Evolutionary conservation across 1,140 invertebrate genomes (phyloP), one percentile per base, ranked within the genome.

Genomic region (Papilio xuthus): DNA sequence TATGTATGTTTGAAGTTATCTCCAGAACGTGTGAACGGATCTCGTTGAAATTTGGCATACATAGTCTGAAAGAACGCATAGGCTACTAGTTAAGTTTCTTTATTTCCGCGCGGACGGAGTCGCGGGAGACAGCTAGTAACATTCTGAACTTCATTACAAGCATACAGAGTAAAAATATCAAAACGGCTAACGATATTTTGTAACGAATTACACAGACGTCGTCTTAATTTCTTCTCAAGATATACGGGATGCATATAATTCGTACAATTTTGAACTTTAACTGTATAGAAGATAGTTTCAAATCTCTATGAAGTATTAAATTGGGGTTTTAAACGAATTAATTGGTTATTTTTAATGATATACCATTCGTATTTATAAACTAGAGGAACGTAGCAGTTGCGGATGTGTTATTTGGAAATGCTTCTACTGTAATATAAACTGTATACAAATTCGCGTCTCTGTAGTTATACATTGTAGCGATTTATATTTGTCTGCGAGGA

Each of bases 321-420:
- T 86, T 88, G 86, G 71, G 84, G 80, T 84, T 89, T 85, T 84
- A 84, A 87, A 84, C 79, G 81, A 89, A 86, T 89, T 86, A 88
- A 89, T 91, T 86, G 84, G 84, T 79, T 86, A 85, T 88, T 88
- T 88, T 91, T 89, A 88, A 86, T 88, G 86, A 85, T 81, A 86
- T 80, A 77, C 77, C 79, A 60, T 77, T 80, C 78, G 63, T 86
- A 88, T 88, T 85, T 86, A 86, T 88, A 88, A 84, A 85, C 73
- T 77, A 82, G 82, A 80, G 82, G 81, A 80, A 84, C 78, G 76
- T 80, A 79, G 80, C 77, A 67, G 60, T 80, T 72, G 70, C 77
- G 79, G 80, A 82, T 82, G 71, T 71, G 78, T 80, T 82, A 80
- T 84, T 84, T 83, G 70, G 78, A 56, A 79, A 79, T 81, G 79